Percentiles rank a stretch among this genome's conserved stretches.
Evolutionary conservation across 2,888 invertebrate species (phyloP).

Genomic region (Suillia variegata): DNA sequence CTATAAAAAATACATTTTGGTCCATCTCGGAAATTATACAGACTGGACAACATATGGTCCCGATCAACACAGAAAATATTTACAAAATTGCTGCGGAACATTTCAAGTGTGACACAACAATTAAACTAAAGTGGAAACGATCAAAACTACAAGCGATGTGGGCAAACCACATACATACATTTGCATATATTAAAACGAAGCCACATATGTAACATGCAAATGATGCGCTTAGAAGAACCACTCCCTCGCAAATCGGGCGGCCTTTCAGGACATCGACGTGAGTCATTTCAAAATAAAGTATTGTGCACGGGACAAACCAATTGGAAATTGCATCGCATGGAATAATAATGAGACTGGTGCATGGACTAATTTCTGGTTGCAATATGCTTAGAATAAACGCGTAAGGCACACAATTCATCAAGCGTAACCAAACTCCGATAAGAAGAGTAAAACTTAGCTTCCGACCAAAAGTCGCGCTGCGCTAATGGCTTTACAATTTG

Average conservation of each 20-base stretch:
- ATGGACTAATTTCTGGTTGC: neutral
- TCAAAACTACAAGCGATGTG: slow-evolving; percentile 40
- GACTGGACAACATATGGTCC: slow-evolving; percentile 7
- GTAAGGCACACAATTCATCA: slow-evolving; percentile 36
- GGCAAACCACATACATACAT: slow-evolving; percentile 30
- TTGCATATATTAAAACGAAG: slow-evolving; percentile 49
- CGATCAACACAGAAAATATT: neutral
- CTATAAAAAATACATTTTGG: too few relatives aligned
- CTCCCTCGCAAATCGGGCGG: too few relatives aligned
- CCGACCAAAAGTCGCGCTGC: slow-evolving; percentile 15
- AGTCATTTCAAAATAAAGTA: slow-evolving; percentile 12
- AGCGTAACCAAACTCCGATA: slow-evolving; percentile 57
- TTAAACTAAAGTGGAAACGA: slow-evolving; percentile 59
- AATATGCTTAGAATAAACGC: too few relatives aligned
- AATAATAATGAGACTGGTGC: slow-evolving; percentile 14
- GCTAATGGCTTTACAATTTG: neutral
- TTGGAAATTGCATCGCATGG: slow-evolving; percentile 31
- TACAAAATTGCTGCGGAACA: slow-evolving; percentile 15
- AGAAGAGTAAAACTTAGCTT: slow-evolving; percentile 50
- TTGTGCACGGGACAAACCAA: slow-evolving; percentile 28
- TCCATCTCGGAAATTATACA: neutral
- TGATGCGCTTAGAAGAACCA: too few relatives aligned
- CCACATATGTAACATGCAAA: too few relatives aligned
- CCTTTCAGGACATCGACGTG: slow-evolving; percentile 1
- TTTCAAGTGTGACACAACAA: slow-evolving; percentile 50